These are phyloP conservation scores for Philaenus spumarius DNA, from an alignment of 1,140 invertebrate species.

Conservation along the genomic window DNA sequence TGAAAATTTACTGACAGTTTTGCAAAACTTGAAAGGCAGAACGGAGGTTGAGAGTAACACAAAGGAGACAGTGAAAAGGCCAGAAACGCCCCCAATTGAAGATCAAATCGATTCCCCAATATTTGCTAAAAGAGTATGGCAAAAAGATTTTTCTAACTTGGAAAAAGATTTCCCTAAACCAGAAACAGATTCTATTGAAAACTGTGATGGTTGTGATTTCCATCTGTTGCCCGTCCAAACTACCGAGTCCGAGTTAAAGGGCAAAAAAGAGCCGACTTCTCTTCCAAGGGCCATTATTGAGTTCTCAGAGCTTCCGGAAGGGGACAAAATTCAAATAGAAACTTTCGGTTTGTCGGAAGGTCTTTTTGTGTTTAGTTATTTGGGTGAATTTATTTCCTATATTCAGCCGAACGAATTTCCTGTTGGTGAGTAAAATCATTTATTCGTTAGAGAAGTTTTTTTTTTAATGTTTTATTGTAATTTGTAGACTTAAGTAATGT, in stretches of 20 bases:
- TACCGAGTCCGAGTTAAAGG: neutral
- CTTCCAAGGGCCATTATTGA: slow-evolving; percentile 4
- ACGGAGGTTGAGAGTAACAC: too few species aligned
- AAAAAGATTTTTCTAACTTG: too few species aligned
- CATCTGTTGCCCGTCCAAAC: neutral
- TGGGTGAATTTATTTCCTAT: slow-evolving; percentile 45
- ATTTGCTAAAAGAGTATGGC: too few species aligned
- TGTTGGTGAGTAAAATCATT: slow-evolving; percentile 43
- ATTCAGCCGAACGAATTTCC: slow-evolving; percentile 49
- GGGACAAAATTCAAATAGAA: slow-evolving; percentile 5
- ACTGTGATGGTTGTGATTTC: slow-evolving; percentile 1
- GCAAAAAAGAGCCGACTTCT: neutral
- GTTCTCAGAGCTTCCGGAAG: slow-evolving; percentile 9
- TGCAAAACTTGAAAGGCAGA: too few species aligned
- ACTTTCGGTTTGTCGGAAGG: slow-evolving; percentile 39
- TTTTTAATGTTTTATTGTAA: slow-evolving; percentile 2
- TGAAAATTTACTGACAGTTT: too few species aligned
- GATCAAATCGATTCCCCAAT: too few species aligned
- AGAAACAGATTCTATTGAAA: too few species aligned
- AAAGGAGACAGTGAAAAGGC: too few species aligned
- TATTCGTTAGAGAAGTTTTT: too few species aligned
- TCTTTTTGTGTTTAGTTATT: slow-evolving; percentile 46
- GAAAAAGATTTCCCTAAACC: too few species aligned
- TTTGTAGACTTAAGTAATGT: too few species aligned
- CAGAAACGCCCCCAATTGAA: too few species aligned